Base-by-base conservation (phyloP, 2,888 invertebrate species). In the Spicauda simplicius region DNA sequence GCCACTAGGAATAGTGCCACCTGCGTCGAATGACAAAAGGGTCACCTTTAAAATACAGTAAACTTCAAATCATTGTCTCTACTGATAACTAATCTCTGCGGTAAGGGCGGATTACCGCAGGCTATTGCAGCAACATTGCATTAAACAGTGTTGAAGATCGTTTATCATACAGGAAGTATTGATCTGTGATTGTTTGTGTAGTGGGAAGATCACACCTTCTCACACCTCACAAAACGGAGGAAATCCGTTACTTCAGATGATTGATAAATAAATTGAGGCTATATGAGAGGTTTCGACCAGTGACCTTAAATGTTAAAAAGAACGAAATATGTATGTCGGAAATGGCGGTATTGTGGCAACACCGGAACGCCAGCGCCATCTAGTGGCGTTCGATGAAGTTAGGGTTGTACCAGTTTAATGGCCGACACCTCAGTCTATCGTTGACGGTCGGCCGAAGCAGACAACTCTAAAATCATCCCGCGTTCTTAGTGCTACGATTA, bases 171-270 rank as follows among this genome's bases (percentile, higher is more conserved):
- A 58, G 58, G 58, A 58, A 58, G 33, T 58, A 59, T 59, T 54
- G 64, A 58, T 64, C 58, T 58, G 33, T 52, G 64, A 64, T 64
- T 64, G 64, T 57, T 50, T 8, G 11, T n/a, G 12, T 20, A 50
- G 64, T 64, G 58, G 64, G 64, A 20, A 57, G 41, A 57, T 58
- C 64, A 64, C 64, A 64, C 64, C 64, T 48, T 48, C 48, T 16
- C 58, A 11, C 41, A 18, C 14, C 45, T 58, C 45, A 56, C 64
- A 64, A 37, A 64, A 58, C 41, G 58, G 37, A 52, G 64, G 64
- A 64, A 57, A 64, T 57, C 56, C 50, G 33, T 64, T 55, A n/a
- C 48, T 56, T 33, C 16, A 33, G 48, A 55, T 64, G 52, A 52
- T 55, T 25, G 45, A 58, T 58, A 57, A 57, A 55, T 14, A 55